These are phyloP conservation scores for Leptodirus hochenwartii DNA, from an alignment of 2,888 invertebrate species.

Conservation along the genomic window DNA sequence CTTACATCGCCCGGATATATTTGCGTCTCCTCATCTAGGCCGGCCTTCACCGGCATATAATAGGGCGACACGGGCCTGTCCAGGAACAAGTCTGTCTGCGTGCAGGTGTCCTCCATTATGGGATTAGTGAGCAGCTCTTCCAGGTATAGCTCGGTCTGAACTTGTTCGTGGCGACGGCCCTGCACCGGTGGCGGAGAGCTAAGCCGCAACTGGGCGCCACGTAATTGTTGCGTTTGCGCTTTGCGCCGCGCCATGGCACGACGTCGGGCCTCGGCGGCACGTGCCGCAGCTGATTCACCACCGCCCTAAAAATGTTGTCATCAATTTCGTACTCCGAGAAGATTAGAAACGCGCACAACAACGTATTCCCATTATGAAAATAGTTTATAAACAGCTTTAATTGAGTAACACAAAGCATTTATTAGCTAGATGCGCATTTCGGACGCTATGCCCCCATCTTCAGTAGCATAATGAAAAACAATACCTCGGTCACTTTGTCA, in stretches of 20 bases:
- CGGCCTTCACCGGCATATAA: conserved; percentile 62
- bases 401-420: too few relatives aligned
- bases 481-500: too few relatives aligned
- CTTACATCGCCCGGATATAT: conserved; percentile 76
- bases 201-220: conserved; percentile 31
- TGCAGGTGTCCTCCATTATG: conserved; percentile 55
- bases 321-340: too few relatives aligned
- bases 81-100: conserved; percentile 66
- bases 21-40: conserved; percentile 61
- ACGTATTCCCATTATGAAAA: too few relatives aligned
- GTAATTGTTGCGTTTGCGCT: conserved; percentile 37
- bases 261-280: conserved; percentile 46
- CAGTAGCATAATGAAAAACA: too few relatives aligned
- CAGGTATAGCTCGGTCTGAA: conserved; percentile 79
- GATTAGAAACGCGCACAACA: too few relatives aligned
- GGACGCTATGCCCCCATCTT: too few relatives aligned
- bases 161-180: conserved; percentile 67
- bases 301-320: conserved; percentile 23
- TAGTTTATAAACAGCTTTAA: too few relatives aligned
- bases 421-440: too few relatives aligned
- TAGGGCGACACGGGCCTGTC: conserved; percentile 67
- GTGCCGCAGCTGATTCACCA: conserved; percentile 32
- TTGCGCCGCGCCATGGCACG: conserved; percentile 57
- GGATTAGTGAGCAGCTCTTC: conserved; percentile 69
- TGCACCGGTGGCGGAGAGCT: conserved; percentile 62